Percentiles rank a stretch among this genome's conserved stretches.
Conservation (phyloP, 2,888 invertebrate genomes). For the Erebia aethiops region DNA sequence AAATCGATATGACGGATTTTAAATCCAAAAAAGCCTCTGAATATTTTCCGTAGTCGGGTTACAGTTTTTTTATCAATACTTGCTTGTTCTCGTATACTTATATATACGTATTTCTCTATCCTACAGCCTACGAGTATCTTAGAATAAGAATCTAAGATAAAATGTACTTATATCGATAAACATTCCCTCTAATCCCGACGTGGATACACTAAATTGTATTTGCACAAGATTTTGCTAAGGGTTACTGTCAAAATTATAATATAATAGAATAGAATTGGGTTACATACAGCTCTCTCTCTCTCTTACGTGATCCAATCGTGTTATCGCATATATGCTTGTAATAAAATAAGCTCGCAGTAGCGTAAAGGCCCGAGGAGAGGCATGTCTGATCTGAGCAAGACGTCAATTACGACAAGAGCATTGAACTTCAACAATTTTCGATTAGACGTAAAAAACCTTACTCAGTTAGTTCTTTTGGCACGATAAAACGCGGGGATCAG, state of each 20-base stretch:
- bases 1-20: no score
- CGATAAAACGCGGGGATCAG: no score
- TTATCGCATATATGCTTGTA: conserved; percentile 29
- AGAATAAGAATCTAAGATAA: no score
- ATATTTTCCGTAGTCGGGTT: no score
- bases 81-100: no score
- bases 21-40: no score
- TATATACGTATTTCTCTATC: no score
- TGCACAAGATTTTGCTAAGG: conserved; percentile 10
- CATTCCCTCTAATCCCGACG: no score
- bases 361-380: conserved; percentile 34
- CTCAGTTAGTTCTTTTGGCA: no score
- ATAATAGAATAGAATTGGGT: conserved; percentile 15
- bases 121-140: no score
- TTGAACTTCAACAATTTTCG: background rate
- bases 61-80: no score
- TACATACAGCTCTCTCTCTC: conserved; percentile 18
- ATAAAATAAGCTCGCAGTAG: conserved; percentile 31
- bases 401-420: conserved; percentile 10
- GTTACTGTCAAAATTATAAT: conserved; percentile 9
- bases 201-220: background rate
- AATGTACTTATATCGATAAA: no score
- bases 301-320: conserved; percentile 38
- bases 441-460: background rate
- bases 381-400: conserved; percentile 30